Evolutionary conservation across 2,113 vertebrate species (phyloP).

Genomic region (Tupaia tana): DNA sequence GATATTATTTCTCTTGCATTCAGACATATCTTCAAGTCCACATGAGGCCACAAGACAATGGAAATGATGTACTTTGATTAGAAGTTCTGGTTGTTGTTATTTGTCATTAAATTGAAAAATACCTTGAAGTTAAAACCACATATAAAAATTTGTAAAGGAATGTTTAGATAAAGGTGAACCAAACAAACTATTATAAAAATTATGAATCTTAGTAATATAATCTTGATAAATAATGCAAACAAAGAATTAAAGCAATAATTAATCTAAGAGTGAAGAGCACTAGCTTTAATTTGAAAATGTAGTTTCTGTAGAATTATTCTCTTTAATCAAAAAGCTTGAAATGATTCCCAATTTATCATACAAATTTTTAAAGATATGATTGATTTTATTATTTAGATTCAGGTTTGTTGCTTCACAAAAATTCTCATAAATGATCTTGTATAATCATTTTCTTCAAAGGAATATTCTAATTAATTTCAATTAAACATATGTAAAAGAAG

Average conservation of each 20-base stretch:
- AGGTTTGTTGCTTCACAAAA: conserved; percentile 86
- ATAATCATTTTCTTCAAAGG: conserved; percentile 87
- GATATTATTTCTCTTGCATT: conserved; percentile 68
- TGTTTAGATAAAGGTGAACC: conserved; percentile 68
- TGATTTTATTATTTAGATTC: conserved; percentile 89
- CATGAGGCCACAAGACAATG: conserved; percentile 72
- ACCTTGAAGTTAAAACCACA: conserved; percentile 58
- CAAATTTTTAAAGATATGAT: conserved; percentile 83
- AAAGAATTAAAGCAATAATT: conserved; percentile 70
- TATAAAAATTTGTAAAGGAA: conserved; percentile 41
- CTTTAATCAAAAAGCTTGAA: conserved; percentile 85
- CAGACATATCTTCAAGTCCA: conserved; percentile 72
- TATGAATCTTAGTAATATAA: conserved; percentile 65
- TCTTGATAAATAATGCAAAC: conserved; percentile 77
- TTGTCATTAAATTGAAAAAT: conserved; percentile 68
- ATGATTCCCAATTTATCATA: conserved; percentile 84
- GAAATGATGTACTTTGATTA: conserved; percentile 64
- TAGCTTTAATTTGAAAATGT: conserved; percentile 32
- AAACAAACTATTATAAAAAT: conserved; percentile 72
- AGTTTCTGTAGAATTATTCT: conserved; percentile 72
- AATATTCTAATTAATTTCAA: conserved; percentile 91
- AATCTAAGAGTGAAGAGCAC: conserved; percentile 64
- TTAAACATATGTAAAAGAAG: conserved; percentile 92
- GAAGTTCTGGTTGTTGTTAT: conserved; percentile 74
- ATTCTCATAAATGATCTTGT: conserved; percentile 86